These are phyloP conservation scores for Helicoverpa zea DNA, from an alignment of 1,140 invertebrate genomes.

Conservation along the genomic window DNA sequence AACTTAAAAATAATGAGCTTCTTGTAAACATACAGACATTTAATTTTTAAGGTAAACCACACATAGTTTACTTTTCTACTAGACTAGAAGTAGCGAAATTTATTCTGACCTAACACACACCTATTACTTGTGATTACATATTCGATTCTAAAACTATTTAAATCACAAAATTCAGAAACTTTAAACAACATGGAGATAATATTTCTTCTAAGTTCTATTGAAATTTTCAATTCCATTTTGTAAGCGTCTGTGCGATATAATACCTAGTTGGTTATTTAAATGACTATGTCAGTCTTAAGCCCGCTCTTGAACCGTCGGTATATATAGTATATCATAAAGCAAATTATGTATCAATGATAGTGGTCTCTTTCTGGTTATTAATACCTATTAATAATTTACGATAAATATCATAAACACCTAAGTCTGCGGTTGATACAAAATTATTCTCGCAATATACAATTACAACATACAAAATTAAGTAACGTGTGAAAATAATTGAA, in stretches of 20 bases:
- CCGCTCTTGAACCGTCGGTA: background rate
- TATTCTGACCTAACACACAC: background rate
- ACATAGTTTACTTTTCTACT: background rate
- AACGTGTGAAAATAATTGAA: no score
- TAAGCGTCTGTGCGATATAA: constrained; percentile 32
- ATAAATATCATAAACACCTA: background rate
- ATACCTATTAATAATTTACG: background rate
- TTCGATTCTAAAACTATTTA: constrained; percentile 5
- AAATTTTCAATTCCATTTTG: constrained; percentile 38
- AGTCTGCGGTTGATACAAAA: background rate
- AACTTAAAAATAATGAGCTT: no score
- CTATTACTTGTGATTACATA: background rate
- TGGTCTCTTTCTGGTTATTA: background rate
- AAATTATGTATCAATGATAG: constrained; percentile 2
- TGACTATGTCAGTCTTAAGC: constrained; percentile 44
- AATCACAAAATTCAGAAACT: constrained; percentile 15
- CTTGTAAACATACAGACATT: background rate
- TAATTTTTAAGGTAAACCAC: background rate
- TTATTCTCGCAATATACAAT: no score
- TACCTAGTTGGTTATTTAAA: constrained; percentile 31
- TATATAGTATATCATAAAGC: constrained; percentile 9
- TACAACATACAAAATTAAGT: no score
- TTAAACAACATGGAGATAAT: constrained; percentile 13
- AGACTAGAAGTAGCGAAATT: background rate
- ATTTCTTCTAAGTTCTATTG: constrained; percentile 5